These are phyloP conservation scores for Porites lobata DNA, from an alignment of 92 coral and sea anemone genomes.

Conservation along the genomic window DNA sequence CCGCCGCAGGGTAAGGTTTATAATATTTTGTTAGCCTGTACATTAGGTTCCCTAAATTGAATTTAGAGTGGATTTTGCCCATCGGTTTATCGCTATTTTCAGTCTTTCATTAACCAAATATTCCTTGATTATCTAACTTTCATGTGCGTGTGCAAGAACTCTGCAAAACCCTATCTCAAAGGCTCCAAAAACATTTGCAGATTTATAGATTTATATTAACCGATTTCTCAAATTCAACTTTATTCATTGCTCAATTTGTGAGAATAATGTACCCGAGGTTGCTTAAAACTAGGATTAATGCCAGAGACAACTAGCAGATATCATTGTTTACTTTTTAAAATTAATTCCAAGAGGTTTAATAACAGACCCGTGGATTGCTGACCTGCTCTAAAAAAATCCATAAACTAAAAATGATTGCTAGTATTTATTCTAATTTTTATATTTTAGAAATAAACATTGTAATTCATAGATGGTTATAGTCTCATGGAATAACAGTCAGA, in stretches of 20 bases:
- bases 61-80: not conserved
- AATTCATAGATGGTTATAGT: no score
- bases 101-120: not conserved
- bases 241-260: constrained; percentile 4
- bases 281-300: not conserved
- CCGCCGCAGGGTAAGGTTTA: constrained; percentile 1
- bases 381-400: not conserved
- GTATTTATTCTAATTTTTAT: no score
- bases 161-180: not conserved
- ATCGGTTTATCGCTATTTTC: not conserved
- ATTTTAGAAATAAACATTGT: no score
- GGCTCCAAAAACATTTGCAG: not conserved
- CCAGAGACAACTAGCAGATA: not conserved
- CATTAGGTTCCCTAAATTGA: no score
- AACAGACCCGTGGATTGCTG: constrained; percentile 5
- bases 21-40: no score
- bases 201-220: not conserved
- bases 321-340: not conserved
- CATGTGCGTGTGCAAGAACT: not conserved
- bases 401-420: not conserved
- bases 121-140: not conserved
- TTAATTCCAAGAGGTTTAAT: not conserved
- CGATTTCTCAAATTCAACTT: constrained; percentile 5
- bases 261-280: not conserved
- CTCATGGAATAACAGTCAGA: no score